These are phyloP conservation scores for Sebastes fasciatus DNA, from an alignment of 2,113 vertebrate genomes.

Conservation along the genomic window DNA sequence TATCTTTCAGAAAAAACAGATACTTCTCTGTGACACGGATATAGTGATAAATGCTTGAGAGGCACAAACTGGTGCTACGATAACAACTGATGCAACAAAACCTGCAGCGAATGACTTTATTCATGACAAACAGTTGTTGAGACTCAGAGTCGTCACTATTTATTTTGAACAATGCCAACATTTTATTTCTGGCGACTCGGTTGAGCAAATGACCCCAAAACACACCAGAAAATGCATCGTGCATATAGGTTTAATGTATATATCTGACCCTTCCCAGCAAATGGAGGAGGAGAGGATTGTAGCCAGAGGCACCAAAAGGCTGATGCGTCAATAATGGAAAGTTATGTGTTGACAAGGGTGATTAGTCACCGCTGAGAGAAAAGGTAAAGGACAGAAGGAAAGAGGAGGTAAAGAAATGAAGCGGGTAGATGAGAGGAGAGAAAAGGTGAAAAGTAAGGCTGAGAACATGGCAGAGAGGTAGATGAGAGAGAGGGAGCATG, in stretches of 20 bases:
- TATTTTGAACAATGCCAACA: not conserved
- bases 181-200: too few relatives aligned
- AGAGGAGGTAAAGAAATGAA: not conserved
- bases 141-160: not conserved
- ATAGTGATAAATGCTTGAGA: not conserved
- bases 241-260: slow-evolving; percentile 25
- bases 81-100: not conserved
- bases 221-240: not conserved
- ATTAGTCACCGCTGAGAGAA: slow-evolving; percentile 5
- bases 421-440: not conserved
- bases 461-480: not conserved
- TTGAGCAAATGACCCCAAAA: slow-evolving; percentile 1
- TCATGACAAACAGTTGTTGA: not conserved
- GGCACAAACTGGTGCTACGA: not conserved
- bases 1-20: slow-evolving; percentile 7
- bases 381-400: not conserved
- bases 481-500: not conserved
- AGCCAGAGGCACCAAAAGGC: slow-evolving; percentile 13
- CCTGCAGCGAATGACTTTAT: not conserved
- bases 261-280: slow-evolving; percentile 10
- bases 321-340: slow-evolving; percentile 52
- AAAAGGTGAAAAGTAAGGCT: not conserved
- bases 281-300: slow-evolving; percentile 42
- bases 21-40: not conserved
- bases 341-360: slow-evolving; percentile 20